These are phyloP conservation scores for Hoplodrina ambigua DNA, from an alignment of 2,888 invertebrate genomes.

Conservation along the genomic window DNA sequence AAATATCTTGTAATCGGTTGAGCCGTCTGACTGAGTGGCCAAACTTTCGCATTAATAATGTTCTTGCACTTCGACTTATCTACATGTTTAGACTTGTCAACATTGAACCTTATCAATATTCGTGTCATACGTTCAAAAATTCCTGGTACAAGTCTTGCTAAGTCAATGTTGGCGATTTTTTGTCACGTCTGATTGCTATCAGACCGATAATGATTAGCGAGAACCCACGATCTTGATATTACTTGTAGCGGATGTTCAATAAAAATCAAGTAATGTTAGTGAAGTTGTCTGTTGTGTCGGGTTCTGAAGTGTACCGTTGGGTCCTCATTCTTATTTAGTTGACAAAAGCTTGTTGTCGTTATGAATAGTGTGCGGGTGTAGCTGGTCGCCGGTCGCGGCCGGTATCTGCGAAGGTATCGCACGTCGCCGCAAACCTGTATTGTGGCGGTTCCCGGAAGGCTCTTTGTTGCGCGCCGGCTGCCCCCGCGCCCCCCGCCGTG, in stretches of 20 bases:
- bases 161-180: conserved; percentile 71
- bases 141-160: conserved; percentile 68
- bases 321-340: conserved; percentile 74
- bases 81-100: conserved; percentile 52
- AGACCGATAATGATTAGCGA: conserved; percentile 67
- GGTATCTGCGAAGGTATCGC: conserved; percentile 90
- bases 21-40: conserved; percentile 13
- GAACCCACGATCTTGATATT: conserved; percentile 61
- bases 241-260: conserved; percentile 32
- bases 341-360: conserved; percentile 78
- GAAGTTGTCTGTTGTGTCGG: conserved; percentile 24
- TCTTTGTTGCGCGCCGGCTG: conserved; percentile 86
- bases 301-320: conserved; percentile 72
- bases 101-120: conserved; percentile 72
- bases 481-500: conserved; percentile 64
- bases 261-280: conserved; percentile 31
- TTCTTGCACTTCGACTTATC: conserved; percentile 37
- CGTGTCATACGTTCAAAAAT: conserved; percentile 69
- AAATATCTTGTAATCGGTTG: neutral
- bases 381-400: conserved; percentile 79
- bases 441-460: conserved; percentile 89
- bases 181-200: conserved; percentile 72
- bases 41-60: conserved; percentile 17
- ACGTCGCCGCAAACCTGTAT: conserved; percentile 90
- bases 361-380: conserved; percentile 71